Base-by-base conservation (phyloP, 92 coral and sea anemone species). In the Palythoa grandis region DNA sequence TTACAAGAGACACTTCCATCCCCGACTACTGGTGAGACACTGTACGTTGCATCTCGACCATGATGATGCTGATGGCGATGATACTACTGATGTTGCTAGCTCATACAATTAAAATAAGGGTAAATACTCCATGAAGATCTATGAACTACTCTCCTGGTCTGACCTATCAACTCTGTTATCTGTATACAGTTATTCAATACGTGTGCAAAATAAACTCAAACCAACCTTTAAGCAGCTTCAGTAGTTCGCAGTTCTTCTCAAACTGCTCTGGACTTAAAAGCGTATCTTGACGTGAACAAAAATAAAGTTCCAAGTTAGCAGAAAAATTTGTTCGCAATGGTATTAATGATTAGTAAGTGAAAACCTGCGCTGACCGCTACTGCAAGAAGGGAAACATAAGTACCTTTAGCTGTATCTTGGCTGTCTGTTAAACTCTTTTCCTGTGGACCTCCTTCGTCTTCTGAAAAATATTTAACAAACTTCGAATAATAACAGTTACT, bases 151-250 rank as follows among this genome's bases (percentile, higher is more conserved):
- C 35, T 29, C 35, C 35, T 29, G 35, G 1, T 29, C 35, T 29
- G 35, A 29, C 35, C 35, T 0, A 43, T 43, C 50, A 5, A 43
- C 50, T 8, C 9, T 43, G 50, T 43, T 43, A 5, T 43, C 50
- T 43, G 50, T 72, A 13, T 72, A 16, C 22, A 39, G 15, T 35
- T 15, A 72, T 17, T 11, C 17, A 72, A 5, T 20, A 74, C 56
- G 11, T 43, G n/a, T 48, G 60, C n/a, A 23, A 38, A 57, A 6
- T 2, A 35, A 38, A 40, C 24, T 10, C 56, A 20, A 15, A 15
- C 85, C 4, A 52, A 80, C 85, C 85, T 67, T 80, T 80, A 52
- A 80, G 85, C 25, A 80, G 40, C 29, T 73, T 65, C 23, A 80
- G 14, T 16, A 65, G 85, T 19, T 60, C 58, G 40, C 47, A 40